These are phyloP conservation scores for Diacarnus erythraeanus DNA, from an alignment of 37 sponge, comb jelly and placozoan species.

Conservation along the genomic window DNA sequence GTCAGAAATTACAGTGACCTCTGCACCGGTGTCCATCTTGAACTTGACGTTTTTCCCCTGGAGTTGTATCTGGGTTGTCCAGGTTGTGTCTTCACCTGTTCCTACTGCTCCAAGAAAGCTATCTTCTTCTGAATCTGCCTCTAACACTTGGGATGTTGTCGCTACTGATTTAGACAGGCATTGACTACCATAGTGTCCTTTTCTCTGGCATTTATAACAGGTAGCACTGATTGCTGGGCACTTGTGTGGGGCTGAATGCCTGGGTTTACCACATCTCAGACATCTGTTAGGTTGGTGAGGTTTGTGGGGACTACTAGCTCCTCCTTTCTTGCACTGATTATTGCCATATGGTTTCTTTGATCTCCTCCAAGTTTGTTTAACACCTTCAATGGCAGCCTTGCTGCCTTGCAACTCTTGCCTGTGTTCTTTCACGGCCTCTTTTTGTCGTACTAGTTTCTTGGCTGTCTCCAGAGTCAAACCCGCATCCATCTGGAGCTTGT, in stretches of 20 bases:
- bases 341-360: not conserved
- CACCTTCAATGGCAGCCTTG: not conserved
- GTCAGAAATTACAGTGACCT: conserved; percentile 51
- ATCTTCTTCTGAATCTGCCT: conserved; percentile 5
- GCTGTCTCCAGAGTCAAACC: conserved; percentile 42
- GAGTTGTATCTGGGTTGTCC: conserved; percentile 24
- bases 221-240: conserved; percentile 38
- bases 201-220: conserved; percentile 45
- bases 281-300: not conserved
- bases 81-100: conserved; percentile 4
- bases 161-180: conserved; percentile 40
- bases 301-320: not conserved
- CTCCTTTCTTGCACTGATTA: not conserved
- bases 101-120: conserved; percentile 12
- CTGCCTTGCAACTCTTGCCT: conserved; percentile 6
- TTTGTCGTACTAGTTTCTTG: conserved; percentile 33
- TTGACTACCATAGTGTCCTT: conserved; percentile 47
- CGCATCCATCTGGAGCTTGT: conserved; percentile 35
- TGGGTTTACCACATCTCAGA: no score
- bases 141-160: not conserved
- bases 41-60: conserved; percentile 15
- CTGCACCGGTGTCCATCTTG: conserved; percentile 70
- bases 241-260: conserved; percentile 1
- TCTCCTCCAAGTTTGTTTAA: not conserved
- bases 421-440: conserved; percentile 44